Conservation (phyloP, 2,888 invertebrate species). For the Embidobia sp. region DNA sequence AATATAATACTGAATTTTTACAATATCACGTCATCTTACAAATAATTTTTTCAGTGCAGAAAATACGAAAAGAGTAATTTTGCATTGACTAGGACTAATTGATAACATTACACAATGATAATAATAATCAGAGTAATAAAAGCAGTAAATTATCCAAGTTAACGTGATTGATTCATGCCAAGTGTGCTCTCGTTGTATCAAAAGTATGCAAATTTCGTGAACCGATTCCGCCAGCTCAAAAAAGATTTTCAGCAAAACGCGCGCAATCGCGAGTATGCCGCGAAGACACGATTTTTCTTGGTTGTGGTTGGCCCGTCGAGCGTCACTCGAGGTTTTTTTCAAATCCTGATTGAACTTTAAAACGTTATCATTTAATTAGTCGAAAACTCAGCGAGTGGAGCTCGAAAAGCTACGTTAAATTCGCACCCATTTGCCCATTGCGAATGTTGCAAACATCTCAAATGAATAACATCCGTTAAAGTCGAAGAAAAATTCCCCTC, state of each 20-base stretch:
- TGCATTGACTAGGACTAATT: slow-evolving; percentile 4
- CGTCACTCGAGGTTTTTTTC: no score
- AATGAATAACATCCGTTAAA: slow-evolving; percentile 33
- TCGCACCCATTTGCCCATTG: slow-evolving; percentile 10
- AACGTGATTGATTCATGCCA: slow-evolving; percentile 12
- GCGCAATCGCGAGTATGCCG: slow-evolving; percentile 26
- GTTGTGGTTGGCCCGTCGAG: slow-evolving; percentile 9
- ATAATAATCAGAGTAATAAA: no score
- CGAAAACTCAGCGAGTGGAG: background rate
- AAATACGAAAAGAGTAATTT: no score
- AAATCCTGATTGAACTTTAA: background rate
- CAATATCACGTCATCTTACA: no score
- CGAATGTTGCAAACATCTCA: slow-evolving; percentile 24
- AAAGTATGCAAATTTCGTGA: slow-evolving; percentile 40
- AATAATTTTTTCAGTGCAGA: no score
- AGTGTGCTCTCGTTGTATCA: slow-evolving; percentile 42
- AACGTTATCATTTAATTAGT: background rate
- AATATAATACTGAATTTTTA: no score
- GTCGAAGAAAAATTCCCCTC: slow-evolving; percentile 43
- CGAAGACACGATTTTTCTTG: slow-evolving; percentile 48
- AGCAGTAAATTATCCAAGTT: slow-evolving; percentile 11
- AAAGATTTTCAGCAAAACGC: slow-evolving; percentile 31
- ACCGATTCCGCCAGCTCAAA: slow-evolving; percentile 21
- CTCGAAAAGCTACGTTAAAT: background rate
- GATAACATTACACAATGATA: no score